These are phyloP conservation scores for Datnioides undecimradiatus DNA, from an alignment of 2,113 vertebrate species.

Conservation along the genomic window DNA sequence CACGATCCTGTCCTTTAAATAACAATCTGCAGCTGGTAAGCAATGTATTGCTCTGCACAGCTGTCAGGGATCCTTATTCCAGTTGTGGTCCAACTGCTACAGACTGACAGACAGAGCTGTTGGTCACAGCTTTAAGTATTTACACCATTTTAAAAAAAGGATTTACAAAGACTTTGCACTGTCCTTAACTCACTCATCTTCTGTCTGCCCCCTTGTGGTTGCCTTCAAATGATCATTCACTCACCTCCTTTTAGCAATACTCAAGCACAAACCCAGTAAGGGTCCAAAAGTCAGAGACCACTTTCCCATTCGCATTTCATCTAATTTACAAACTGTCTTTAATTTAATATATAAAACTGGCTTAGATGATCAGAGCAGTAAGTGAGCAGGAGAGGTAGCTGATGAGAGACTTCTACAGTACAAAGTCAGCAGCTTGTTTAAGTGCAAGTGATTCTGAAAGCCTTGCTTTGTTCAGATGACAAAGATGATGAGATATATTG, in stretches of 20 bases:
- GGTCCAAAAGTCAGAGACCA: too few species aligned
- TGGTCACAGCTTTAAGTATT: not conserved
- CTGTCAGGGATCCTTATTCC: too few species aligned
- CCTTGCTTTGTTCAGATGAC: not conserved
- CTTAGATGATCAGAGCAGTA: not conserved
- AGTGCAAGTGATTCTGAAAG: not conserved
- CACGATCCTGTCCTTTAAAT: too few species aligned
- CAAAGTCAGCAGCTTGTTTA: not conserved
- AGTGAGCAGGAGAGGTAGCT: constrained; percentile 8
- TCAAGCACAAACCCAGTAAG: too few species aligned
- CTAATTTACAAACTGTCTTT: not conserved
- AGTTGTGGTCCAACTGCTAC: too few species aligned
- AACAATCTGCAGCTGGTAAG: too few species aligned
- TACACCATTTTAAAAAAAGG: not conserved
- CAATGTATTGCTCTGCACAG: too few species aligned
- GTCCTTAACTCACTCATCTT: not conserved
- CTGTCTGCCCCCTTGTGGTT: constrained; percentile 37
- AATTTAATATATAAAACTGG: not conserved
- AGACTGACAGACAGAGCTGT: not conserved
- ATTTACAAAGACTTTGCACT: too few species aligned
- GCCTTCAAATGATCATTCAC: not conserved
- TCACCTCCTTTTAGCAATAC: not conserved
- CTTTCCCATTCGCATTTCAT: too few species aligned
- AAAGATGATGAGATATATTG: not conserved
- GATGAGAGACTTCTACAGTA: not conserved